Evolutionary conservation across 2,888 invertebrate genomes (phyloP).

Genomic region (Diarsia dahlii): DNA sequence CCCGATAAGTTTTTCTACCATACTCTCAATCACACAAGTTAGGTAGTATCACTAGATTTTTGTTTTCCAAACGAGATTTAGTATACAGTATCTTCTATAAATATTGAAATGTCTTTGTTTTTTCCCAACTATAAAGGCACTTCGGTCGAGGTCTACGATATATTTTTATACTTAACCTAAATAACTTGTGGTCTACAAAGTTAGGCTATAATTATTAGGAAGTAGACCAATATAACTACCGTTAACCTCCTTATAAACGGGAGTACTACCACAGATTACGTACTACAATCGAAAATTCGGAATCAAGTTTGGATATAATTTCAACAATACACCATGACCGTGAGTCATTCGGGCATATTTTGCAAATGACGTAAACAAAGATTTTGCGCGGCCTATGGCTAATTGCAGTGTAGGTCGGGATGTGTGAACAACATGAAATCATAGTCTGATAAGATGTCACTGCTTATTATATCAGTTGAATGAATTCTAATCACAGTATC

Average conservation of each 20-base stretch:
- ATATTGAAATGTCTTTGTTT: neutral
- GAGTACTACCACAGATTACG: too few species aligned
- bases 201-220: constrained; percentile 14
- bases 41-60: neutral
- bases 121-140: neutral
- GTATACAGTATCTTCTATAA: neutral
- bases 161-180: neutral
- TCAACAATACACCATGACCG: constrained; percentile 19
- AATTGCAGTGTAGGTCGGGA: constrained; percentile 50
- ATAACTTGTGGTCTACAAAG: constrained; percentile 7
- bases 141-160: neutral
- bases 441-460: constrained; percentile 56
- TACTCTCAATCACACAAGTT: neutral
- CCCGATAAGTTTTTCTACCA: neutral
- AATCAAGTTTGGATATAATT: constrained; percentile 23
- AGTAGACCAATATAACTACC: constrained; percentile 15
- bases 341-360: constrained; percentile 57
- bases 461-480: constrained; percentile 50
- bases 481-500: constrained; percentile 28
- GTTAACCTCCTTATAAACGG: constrained; percentile 37
- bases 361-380: constrained; percentile 52
- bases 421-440: constrained; percentile 47
- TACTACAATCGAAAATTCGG: constrained; percentile 1
- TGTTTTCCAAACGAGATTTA: neutral
- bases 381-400: constrained; percentile 48